Conservation (phyloP, 1,140 invertebrate species). For the Aricia agestis region DNA sequence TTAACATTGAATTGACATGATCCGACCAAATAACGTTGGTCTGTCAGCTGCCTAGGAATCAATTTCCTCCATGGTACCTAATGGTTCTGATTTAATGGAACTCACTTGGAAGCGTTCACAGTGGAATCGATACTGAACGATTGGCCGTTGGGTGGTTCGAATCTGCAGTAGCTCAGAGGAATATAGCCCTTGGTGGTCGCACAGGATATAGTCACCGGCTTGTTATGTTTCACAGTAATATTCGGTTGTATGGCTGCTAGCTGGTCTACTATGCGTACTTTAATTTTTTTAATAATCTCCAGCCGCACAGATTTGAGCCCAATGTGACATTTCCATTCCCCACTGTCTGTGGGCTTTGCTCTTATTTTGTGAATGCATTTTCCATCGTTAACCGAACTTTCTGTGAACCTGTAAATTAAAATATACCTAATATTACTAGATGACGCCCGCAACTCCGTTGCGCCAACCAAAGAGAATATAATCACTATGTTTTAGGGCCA, state of each 20-base stretch:
- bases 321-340: constrained; percentile 58
- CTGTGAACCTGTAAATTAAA: constrained; percentile 39
- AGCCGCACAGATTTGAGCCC: constrained; percentile 38
- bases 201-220: constrained; percentile 45
- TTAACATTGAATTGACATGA: too few relatives aligned
- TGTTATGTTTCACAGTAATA: constrained; percentile 41
- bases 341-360: constrained; percentile 42
- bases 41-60: too few relatives aligned
- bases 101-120: constrained; percentile 47
- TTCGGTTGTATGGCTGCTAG: constrained; percentile 51
- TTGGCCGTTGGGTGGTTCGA: constrained; percentile 53
- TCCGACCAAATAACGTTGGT: too few relatives aligned
- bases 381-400: constrained; percentile 39
- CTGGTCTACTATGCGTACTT: constrained; percentile 49
- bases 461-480: too few relatives aligned
- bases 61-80: too few relatives aligned
- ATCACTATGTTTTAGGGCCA: too few relatives aligned
- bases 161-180: constrained; percentile 58
- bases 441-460: too few relatives aligned
- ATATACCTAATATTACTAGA: too few relatives aligned
- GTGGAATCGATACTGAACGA: constrained; percentile 56
- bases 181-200: constrained; percentile 42
- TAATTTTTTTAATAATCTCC: constrained; percentile 48
- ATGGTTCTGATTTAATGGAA: neutral
- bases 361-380: constrained; percentile 46